Conservation (phyloP, 2,797 vertebrate genomes). For the Acrossocheilus wenchowensis region DNA sequence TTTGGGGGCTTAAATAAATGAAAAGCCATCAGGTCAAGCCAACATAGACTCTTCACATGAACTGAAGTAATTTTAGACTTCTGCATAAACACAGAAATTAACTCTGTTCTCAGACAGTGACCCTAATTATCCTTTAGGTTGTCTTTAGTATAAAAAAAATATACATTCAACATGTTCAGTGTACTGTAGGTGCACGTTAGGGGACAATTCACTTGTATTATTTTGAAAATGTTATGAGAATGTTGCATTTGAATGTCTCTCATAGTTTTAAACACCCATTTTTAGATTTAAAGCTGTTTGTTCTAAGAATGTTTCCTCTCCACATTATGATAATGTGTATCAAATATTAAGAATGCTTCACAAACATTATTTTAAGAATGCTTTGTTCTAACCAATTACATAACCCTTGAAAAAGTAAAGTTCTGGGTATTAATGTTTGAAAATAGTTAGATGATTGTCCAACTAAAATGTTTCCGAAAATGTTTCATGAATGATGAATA, state of each 20-base stretch:
- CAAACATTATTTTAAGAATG: not conserved
- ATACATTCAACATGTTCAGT: no score
- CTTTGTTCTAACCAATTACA: not conserved
- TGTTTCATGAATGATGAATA: no score
- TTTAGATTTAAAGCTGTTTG: not conserved
- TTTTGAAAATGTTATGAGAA: not conserved
- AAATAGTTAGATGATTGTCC: not conserved
- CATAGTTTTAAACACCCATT: not conserved
- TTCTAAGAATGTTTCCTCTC: not conserved
- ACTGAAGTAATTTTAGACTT: slow-evolving; percentile 42
- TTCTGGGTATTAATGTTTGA: not conserved
- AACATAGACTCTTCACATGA: slow-evolving; percentile 14
- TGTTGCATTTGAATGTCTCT: not conserved
- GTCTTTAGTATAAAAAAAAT: not conserved
- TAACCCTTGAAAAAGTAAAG: not conserved
- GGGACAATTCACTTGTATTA: not conserved
- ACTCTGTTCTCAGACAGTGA: slow-evolving; percentile 25
- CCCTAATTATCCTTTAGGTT: slow-evolving; percentile 38
- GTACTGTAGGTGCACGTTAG: not conserved
- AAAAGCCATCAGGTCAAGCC: slow-evolving; percentile 17
- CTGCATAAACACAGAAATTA: slow-evolving; percentile 19
- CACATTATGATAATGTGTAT: not conserved
- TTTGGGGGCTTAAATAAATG: slow-evolving; percentile 39
- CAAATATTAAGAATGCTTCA: not conserved
- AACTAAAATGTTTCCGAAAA: no score